Conservation (phyloP, 2,797 vertebrate genomes). For the Leptatherina wallacei region DNA sequence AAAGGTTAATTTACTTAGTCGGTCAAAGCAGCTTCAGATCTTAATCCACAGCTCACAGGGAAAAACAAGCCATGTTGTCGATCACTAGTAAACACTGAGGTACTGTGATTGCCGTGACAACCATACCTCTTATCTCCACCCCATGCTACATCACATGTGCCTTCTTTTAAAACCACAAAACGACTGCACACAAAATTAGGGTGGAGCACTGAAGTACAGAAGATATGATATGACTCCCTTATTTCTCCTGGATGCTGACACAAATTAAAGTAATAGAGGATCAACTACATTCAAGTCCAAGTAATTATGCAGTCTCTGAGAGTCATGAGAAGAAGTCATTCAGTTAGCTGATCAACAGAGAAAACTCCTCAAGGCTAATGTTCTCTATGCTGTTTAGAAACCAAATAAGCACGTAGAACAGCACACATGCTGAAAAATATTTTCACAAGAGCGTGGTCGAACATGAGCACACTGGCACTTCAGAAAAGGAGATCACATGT, state of each 20-base stretch:
- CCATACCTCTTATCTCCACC: slow-evolving; percentile 48
- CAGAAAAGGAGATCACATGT: slow-evolving; percentile 67
- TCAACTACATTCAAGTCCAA: slow-evolving; percentile 59
- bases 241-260: slow-evolving; percentile 62
- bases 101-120: slow-evolving; percentile 54
- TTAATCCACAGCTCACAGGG: slow-evolving; percentile 70
- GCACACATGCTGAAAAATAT: slow-evolving; percentile 78
- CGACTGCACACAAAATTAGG: slow-evolving; percentile 42
- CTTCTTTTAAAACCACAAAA: slow-evolving; percentile 44
- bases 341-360: slow-evolving; percentile 67
- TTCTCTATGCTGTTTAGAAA: slow-evolving; percentile 80
- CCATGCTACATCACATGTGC: slow-evolving; percentile 44
- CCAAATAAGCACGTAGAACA: slow-evolving; percentile 80
- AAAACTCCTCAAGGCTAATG: slow-evolving; percentile 81
- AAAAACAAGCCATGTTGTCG: slow-evolving; percentile 69
- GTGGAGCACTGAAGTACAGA: slow-evolving; percentile 45
- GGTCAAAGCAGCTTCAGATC: slow-evolving; percentile 75
- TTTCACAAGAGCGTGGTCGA: slow-evolving; percentile 71
- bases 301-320: slow-evolving; percentile 72
- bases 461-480: slow-evolving; percentile 71
- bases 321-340: slow-evolving; percentile 81
- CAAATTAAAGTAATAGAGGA: slow-evolving; percentile 46
- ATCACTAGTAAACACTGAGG: slow-evolving; percentile 71
- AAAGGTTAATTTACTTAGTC: slow-evolving; percentile 80
- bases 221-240: slow-evolving; percentile 50